Evolutionary conservation across 2,888 invertebrate species (phyloP), one percentile per base, ranked within the genome.

Genomic region (Rotaria socialis): DNA sequence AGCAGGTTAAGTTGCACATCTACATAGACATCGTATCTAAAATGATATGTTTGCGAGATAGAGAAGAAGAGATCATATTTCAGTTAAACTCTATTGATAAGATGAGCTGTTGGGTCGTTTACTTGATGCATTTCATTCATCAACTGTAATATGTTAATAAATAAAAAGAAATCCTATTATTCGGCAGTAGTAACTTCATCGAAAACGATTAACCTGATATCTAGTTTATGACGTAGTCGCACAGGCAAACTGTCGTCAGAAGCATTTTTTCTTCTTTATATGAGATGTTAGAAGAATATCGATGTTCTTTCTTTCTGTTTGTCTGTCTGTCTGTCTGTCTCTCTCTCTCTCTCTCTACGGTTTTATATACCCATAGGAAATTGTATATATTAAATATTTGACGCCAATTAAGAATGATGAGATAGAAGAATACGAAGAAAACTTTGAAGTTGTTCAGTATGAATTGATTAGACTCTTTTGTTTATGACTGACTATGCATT

Each of bases 361-460:
- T 56, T 56, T 56, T 56, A 67, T 67, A 80, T 47, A 80, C 80
- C 80, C 80, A 80, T 43, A 80, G 80, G 80, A 80, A 80, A 80
- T 80, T 80, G 80, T 80, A 47, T 80, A 80, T 80, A 80, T 80
- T 80, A 80, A 80, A 80, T 47, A 80, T 80, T 67, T 80, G 80
- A 80, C 47, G 47, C 80, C 80, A 80, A 80, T 80, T 47, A 80
- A 80, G 41, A 67, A 67, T 19, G 67, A 67, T 67, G 67, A 67
- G 67, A 67, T 41, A 35, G 67, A 67, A 67, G 67, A 67, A 67
- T 56, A 56, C 22, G 56, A 56, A 35, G 35, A 35, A 67, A 67
- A 67, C 67, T 67, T 67, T 67, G 67, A 67, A 67, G 67, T 67
- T 67, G 67, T 67, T 67, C 67, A 67, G 41, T 67, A 67, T 10